A percentile compares a stretch with the other conserved stretches of the same genome.
phyloP scores from a whole-genome alignment of 2,797 vertebrate species.

The Fundulus diaphanus region DNA sequence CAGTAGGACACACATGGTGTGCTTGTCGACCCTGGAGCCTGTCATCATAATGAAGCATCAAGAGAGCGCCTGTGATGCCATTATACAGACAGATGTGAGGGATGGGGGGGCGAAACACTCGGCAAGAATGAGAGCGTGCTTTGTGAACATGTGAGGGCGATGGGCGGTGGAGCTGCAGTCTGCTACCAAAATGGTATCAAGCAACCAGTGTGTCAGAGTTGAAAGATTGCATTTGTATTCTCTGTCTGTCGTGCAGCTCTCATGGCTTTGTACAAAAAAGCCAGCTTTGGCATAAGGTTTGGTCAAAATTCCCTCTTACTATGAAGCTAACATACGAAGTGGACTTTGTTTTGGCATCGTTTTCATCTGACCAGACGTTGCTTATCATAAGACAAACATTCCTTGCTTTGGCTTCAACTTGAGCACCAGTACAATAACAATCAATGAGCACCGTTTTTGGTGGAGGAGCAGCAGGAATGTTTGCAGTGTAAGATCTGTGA shows the following conservation, averaged over 20 bases:
- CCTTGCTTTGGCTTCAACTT: neutral
- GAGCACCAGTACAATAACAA: no score
- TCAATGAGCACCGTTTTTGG: no score
- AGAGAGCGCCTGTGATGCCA: constrained; percentile 41
- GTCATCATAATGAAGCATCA: constrained; percentile 66
- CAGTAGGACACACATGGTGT: constrained; percentile 29
- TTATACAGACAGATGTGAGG: constrained; percentile 55
- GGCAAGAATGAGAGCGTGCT: constrained; percentile 30
- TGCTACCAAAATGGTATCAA: constrained; percentile 36
- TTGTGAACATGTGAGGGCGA: constrained; percentile 30
- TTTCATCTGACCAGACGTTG: neutral
- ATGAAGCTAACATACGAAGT: no score
- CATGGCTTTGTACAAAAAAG: neutral
- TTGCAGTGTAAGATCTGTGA: no score
- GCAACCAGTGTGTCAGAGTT: constrained; percentile 41
- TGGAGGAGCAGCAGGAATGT: no score
- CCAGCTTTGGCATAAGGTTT: neutral
- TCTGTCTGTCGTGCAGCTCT: constrained; percentile 29
- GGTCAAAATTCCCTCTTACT: neutral
- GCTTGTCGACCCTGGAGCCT: constrained; percentile 41
- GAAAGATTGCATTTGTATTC: constrained; percentile 59
- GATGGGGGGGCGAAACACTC: constrained; percentile 31
- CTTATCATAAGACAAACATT: neutral
- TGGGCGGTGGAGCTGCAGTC: constrained; percentile 10
- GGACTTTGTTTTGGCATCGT: neutral